These are phyloP conservation scores for Tretioscincus oriximinensis DNA, from an alignment of 2,113 vertebrate genomes.

Conservation along the genomic window DNA sequence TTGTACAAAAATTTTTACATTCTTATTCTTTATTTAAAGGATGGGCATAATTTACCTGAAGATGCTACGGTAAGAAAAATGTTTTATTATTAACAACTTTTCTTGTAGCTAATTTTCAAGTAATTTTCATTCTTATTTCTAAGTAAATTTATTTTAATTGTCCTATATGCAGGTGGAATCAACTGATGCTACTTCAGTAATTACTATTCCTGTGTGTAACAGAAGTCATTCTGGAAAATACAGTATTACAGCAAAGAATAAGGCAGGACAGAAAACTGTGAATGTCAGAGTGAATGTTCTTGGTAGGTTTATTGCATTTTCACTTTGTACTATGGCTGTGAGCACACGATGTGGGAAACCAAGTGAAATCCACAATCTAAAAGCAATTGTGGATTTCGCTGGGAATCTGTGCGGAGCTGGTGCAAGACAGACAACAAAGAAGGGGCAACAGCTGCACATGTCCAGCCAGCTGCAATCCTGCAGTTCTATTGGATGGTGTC, in stretches of 20 bases:
- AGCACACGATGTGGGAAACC: too few species aligned
- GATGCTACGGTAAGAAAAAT: conserved; percentile 85
- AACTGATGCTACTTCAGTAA: conserved; percentile 81
- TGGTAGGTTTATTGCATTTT: conserved; percentile 72
- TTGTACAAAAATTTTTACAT: conserved; percentile 11
- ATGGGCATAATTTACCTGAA: conserved; percentile 88
- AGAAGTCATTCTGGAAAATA: conserved; percentile 89
- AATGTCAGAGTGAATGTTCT: conserved; percentile 89
- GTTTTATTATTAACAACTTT: conserved; percentile 11
- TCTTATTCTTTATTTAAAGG: conserved; percentile 68
- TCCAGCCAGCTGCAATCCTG: too few species aligned
- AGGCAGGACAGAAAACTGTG: conserved; percentile 90
- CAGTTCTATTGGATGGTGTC: too few species aligned
- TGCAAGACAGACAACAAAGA: too few species aligned
- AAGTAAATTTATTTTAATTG: background rate
- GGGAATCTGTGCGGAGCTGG: too few species aligned
- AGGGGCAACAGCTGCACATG: too few species aligned
- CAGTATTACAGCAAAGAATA: conserved; percentile 90
- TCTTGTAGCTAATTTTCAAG: conserved; percentile 9
- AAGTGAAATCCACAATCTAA: too few species aligned
- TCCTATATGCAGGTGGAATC: conserved; percentile 77
- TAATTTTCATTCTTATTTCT: conserved; percentile 19
- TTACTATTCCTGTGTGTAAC: conserved; percentile 84
- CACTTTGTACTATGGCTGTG: background rate
- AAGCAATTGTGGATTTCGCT: too few species aligned